A percentile compares a stretch with the other conserved stretches of the same genome.
These are phyloP conservation scores for Megathymus violae DNA, from an alignment of 1,140 invertebrate species.

Conservation along the genomic window DNA sequence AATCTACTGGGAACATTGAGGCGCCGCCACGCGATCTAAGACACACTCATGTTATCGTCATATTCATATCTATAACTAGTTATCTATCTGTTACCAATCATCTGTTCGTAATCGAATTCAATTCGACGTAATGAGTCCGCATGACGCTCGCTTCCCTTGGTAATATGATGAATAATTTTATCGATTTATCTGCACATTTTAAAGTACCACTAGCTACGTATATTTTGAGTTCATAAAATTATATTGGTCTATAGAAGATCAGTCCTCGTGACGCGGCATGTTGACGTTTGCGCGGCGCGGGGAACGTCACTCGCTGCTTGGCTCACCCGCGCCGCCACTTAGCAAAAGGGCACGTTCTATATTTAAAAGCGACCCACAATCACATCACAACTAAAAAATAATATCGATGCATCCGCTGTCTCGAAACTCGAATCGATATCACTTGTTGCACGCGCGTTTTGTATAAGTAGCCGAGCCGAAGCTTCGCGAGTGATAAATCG, in stretches of 20 bases:
- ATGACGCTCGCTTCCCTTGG: constrained; percentile 21
- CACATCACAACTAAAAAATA: constrained; percentile 65
- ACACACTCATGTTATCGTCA: constrained; percentile 46
- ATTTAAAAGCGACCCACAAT: constrained; percentile 71
- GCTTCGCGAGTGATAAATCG: constrained; percentile 58
- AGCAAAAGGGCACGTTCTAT: constrained; percentile 77
- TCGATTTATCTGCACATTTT: constrained; percentile 22
- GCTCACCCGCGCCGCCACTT: constrained; percentile 76
- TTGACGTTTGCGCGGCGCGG: constrained; percentile 79
- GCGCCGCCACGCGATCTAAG: constrained; percentile 41
- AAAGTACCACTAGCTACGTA: constrained; percentile 16
- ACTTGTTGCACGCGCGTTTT: constrained; percentile 77
- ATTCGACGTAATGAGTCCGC: constrained; percentile 26
- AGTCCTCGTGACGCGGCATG: constrained; percentile 72
- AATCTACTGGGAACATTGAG: constrained; percentile 56
- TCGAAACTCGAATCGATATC: constrained; percentile 59
- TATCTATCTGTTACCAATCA: constrained; percentile 30
- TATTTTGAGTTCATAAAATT: constrained; percentile 60
- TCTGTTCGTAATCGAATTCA: constrained; percentile 29
- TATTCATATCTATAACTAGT: constrained; percentile 44
- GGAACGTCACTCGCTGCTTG: constrained; percentile 73
- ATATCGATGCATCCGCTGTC: constrained; percentile 57
- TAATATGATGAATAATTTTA: constrained; percentile 11
- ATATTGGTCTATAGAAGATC: constrained; percentile 55
- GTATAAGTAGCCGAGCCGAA: constrained; percentile 47